Base-by-base conservation (phyloP, 2,888 invertebrate species). In the Nycteola revayana region DNA sequence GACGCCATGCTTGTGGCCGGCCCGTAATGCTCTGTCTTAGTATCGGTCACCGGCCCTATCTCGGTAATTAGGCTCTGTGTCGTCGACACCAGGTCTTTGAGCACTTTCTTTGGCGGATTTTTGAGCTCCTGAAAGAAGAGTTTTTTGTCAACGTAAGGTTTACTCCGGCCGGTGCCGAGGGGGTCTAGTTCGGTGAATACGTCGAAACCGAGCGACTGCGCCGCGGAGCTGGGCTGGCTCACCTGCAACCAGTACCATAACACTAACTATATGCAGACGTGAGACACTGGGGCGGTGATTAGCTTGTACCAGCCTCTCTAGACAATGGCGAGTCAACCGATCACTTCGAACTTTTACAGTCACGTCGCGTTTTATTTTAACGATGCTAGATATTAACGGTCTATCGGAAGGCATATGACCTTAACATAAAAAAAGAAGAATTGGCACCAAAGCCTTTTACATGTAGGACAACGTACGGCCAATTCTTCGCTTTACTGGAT, bases 51-150 rank as follows among this genome's bases (percentile, higher is more conserved):
- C 46, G 77, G 73, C 59, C 73, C 48, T 60, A 77, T 63, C 52
- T 83, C 81, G 54, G 75, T 60, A 51, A 81, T 73, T 46, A 84
- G 72, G 64, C 75, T 63, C 59, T 79, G 79, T 54, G 79, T 72
- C 56, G 85, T 72, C 56, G 85, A 82, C 36, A 93, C 93, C 75
- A 97, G 90, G 84, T 97, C 97, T 89, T 96, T 96, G 63, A 97
- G 91, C 48, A 95, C 94, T 89, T 96, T 96, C 90, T 96, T 96
- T 61, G 96, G 96, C 59, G 97, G 97, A 87, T 97, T 96, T 90
- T 97, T 97, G 71, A 97, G 91, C 83, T 97, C 96, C 90, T 96
- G 96, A 91, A 97, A 97, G 91, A 97, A 97, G 89, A 96, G 95
- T 91, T 97, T 97, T 90, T 96, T 96, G 91, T 97, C 97, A 72